Percentiles rank a stretch among this genome's conserved stretches.
Conservation (phyloP, 1,140 invertebrate genomes). For the Bilobella aurantiaca region DNA sequence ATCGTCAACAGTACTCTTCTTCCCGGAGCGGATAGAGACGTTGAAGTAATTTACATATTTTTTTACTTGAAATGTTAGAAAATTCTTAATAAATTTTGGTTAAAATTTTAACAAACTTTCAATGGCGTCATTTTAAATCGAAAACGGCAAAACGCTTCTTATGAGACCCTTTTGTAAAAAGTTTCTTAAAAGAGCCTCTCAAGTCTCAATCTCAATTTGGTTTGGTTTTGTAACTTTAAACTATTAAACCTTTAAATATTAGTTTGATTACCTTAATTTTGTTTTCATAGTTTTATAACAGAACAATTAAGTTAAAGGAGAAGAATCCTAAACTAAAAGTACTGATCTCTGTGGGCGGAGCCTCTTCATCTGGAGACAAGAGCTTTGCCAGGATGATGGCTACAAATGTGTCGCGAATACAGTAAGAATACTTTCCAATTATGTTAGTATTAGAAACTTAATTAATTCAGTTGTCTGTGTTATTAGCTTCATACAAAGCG, state of each 20-base stretch:
- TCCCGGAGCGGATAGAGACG: conserved; percentile 40
- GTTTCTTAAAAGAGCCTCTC: no score
- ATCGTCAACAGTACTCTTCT: conserved; percentile 53
- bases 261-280: no score
- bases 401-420: conserved; percentile 54
- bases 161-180: no score
- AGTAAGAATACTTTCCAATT: no score
- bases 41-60: conserved; percentile 33
- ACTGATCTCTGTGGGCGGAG: conserved; percentile 57
- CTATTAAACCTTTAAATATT: no score
- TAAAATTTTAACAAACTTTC: no score
- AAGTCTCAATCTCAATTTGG: no score
- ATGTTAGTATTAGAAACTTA: not conserved
- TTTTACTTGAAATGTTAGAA: not conserved
- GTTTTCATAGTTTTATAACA: conserved; percentile 43
- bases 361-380: conserved; percentile 44
- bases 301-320: conserved; percentile 51
- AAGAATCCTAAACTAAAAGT: conserved; percentile 60
- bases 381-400: conserved; percentile 60
- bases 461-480: not conserved
- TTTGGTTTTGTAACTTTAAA: no score
- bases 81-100: not conserved
- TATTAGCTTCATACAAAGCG: conserved; percentile 55
- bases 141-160: no score
- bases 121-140: no score